Conservation (phyloP, 2,797 vertebrate genomes). For the Clangula hyemalis region DNA sequence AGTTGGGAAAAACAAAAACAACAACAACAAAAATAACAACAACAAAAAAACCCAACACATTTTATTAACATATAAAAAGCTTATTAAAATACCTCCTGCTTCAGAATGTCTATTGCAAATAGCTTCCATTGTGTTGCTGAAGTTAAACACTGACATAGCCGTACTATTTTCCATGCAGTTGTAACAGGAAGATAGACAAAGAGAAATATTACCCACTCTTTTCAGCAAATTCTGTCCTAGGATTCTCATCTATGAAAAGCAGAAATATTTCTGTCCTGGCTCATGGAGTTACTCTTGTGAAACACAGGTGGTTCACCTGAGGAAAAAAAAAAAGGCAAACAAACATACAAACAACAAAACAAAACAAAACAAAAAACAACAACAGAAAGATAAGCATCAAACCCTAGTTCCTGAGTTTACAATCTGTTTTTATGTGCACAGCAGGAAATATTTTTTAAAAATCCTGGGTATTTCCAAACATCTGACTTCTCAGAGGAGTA, state of each 20-base stretch:
- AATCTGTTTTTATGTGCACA: constrained; percentile 23
- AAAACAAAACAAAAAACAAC: too few relatives aligned
- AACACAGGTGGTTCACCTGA: background rate
- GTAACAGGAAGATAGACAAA: background rate
- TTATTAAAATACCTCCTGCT: background rate
- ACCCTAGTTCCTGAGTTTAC: background rate
- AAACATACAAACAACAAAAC: too few relatives aligned
- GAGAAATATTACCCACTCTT: background rate
- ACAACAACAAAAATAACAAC: background rate
- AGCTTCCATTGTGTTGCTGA: background rate
- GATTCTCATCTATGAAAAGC: background rate
- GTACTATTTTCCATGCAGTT: background rate
- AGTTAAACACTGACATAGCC: background rate
- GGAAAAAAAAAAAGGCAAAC: background rate
- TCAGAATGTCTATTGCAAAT: background rate
- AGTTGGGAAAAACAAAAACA: background rate
- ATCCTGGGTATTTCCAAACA: constrained; percentile 72
- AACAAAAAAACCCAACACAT: background rate
- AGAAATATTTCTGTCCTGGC: background rate
- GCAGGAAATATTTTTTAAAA: constrained; percentile 63
- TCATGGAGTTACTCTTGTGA: background rate
- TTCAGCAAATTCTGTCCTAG: background rate
- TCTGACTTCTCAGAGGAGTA: constrained; percentile 69
- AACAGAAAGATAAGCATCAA: background rate
- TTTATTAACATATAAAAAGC: background rate